Evolutionary conservation across 1,140 invertebrate genomes (phyloP).

Genomic region (Stenopsyche tienmushanensis): DNA sequence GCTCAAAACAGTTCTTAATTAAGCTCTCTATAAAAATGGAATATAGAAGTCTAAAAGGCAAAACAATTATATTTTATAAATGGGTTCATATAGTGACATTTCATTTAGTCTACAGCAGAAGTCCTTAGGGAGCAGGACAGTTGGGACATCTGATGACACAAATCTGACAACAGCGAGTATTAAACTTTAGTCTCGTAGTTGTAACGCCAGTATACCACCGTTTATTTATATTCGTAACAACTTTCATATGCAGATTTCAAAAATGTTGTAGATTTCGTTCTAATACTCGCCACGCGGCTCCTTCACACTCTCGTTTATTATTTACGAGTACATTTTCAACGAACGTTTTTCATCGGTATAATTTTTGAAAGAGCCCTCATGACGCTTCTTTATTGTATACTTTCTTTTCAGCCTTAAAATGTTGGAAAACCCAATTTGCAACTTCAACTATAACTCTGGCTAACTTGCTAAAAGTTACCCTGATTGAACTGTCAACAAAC

Average conservation of each 20-base stretch:
- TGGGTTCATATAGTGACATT: background rate
- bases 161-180: conserved; percentile 8
- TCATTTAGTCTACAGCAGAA: background rate
- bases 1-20: too few relatives aligned
- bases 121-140: background rate
- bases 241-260: background rate
- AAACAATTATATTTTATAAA: background rate
- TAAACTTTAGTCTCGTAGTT: background rate
- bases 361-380: background rate
- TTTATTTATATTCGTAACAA: background rate
- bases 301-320: background rate
- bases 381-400: background rate
- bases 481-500: conserved; percentile 34
- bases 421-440: conserved; percentile 22
- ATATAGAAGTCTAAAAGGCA: too few relatives aligned
- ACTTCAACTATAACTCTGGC: conserved; percentile 16
- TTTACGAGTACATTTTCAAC: too few relatives aligned
- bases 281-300: background rate
- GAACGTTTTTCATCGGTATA: too few relatives aligned
- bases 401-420: conserved; percentile 14
- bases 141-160: conserved; percentile 7
- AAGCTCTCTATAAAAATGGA: too few relatives aligned
- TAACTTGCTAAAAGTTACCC: conserved; percentile 3
- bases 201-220: background rate
- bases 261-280: background rate